A percentile compares a stretch with the other conserved stretches of the same genome.
Conservation (phyloP, 2,888 invertebrate genomes). For the Ornithoptera priamus region DNA sequence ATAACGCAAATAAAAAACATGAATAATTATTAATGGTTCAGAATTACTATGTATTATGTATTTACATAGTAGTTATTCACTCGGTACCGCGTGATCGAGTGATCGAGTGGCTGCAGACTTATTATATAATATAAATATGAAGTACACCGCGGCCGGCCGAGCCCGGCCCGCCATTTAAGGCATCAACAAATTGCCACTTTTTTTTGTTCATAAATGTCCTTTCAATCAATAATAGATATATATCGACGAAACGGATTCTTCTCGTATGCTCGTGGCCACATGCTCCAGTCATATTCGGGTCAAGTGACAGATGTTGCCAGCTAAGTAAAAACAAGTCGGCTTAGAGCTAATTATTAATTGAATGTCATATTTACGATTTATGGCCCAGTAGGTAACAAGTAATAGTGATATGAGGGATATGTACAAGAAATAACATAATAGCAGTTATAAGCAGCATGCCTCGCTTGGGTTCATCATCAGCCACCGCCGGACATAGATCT, state of each 20-base stretch:
- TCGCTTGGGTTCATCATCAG: no score
- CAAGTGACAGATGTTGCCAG: constrained; percentile 45
- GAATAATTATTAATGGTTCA: no score
- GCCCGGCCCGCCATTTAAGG: constrained; percentile 16
- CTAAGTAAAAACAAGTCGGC: constrained; percentile 31
- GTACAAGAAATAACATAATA: no score
- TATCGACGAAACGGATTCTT: constrained; percentile 19
- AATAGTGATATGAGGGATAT: not conserved
- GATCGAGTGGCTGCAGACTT: no score
- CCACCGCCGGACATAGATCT: no score
- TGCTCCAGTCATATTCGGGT: constrained; percentile 40
- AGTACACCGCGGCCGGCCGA: constrained; percentile 3
- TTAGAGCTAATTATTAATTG: constrained; percentile 28
- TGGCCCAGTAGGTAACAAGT: constrained; percentile 18
- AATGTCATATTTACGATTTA: constrained; percentile 23
- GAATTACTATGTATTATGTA: no score
- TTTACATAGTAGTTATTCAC: no score
- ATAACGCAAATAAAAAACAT: no score
- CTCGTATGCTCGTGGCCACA: constrained; percentile 12
- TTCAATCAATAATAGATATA: constrained; percentile 19
- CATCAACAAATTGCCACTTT: constrained; percentile 16
- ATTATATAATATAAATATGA: constrained; percentile 6
- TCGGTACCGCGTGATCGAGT: no score
- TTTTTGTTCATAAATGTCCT: constrained; percentile 12
- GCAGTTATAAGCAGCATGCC: no score